These are phyloP conservation scores for Alfaro cultratus DNA, from an alignment of 2,797 vertebrate genomes.

Conservation along the genomic window DNA sequence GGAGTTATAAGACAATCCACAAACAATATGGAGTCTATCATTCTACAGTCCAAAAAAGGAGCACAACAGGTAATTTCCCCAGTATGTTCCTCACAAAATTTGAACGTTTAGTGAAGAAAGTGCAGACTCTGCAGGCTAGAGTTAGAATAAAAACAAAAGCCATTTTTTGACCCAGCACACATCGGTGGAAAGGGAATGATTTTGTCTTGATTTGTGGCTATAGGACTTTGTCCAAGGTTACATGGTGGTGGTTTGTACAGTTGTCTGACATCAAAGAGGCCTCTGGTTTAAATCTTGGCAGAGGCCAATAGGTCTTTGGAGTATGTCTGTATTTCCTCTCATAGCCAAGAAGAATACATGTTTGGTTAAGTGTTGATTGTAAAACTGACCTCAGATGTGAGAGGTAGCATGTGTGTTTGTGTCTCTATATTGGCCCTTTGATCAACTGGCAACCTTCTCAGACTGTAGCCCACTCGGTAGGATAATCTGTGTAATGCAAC, in stretches of 20 bases:
- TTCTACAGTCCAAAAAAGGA: neutral
- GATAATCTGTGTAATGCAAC: neutral
- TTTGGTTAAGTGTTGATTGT: neutral
- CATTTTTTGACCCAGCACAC: neutral
- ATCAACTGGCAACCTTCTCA: neutral
- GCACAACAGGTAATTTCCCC: neutral
- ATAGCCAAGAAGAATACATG: neutral
- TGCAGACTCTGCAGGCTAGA: neutral
- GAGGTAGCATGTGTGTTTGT: neutral
- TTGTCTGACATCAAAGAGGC: neutral
- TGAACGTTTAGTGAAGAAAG: neutral
- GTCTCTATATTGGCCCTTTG: neutral
- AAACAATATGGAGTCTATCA: conserved; percentile 8
- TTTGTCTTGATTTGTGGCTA: neutral
- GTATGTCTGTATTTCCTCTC: neutral
- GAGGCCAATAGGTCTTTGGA: neutral
- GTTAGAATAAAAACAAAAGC: neutral
- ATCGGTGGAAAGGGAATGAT: neutral
- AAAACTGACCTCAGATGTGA: conserved; percentile 1
- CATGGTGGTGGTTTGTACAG: neutral
- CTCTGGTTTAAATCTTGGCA: neutral
- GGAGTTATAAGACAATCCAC: neutral
- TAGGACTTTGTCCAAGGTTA: neutral
- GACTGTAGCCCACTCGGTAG: neutral
- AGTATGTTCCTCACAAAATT: neutral